phyloP scores from a whole-genome alignment of 2,888 invertebrate species.

The Perdita meconis region DNA sequence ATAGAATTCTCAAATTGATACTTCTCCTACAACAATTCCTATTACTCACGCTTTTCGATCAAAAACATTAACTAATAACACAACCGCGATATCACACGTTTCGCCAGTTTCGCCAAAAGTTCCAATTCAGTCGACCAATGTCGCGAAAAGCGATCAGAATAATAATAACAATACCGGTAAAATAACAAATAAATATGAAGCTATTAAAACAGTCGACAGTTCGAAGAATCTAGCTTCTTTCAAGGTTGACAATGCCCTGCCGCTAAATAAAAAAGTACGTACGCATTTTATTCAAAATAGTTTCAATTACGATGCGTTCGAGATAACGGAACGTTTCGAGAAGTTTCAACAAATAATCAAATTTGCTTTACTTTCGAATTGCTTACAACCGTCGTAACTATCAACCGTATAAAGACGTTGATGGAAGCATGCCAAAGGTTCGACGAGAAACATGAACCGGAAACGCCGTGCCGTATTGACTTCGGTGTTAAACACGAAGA shows the following conservation, averaged over 20 bases:
- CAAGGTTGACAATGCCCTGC: background rate
- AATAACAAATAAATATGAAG: background rate
- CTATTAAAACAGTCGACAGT: background rate
- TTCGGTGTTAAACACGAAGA: constrained; percentile 51
- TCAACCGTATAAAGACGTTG: constrained; percentile 27
- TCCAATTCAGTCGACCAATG: background rate
- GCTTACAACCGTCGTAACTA: background rate
- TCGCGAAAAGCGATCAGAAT: background rate
- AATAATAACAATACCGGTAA: background rate
- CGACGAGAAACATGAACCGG: constrained; percentile 50
- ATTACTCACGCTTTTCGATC: background rate
- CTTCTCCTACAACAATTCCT: constrained; percentile 27
- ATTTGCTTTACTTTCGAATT: constrained; percentile 15
- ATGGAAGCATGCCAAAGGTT: constrained; percentile 58
- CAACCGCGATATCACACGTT: constrained; percentile 32
- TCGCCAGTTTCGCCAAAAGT: constrained; percentile 30
- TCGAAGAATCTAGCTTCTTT: background rate
- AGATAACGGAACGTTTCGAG: no score
- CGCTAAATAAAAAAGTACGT: background rate
- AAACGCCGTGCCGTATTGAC: constrained; percentile 33
- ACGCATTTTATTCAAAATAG: background rate
- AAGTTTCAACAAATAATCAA: background rate
- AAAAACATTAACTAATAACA: constrained; percentile 14
- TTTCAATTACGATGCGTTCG: background rate
- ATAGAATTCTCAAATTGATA: constrained; percentile 15